Base-by-base conservation (phyloP, 2,888 invertebrate genomes). In the Lamproptera curius region DNA sequence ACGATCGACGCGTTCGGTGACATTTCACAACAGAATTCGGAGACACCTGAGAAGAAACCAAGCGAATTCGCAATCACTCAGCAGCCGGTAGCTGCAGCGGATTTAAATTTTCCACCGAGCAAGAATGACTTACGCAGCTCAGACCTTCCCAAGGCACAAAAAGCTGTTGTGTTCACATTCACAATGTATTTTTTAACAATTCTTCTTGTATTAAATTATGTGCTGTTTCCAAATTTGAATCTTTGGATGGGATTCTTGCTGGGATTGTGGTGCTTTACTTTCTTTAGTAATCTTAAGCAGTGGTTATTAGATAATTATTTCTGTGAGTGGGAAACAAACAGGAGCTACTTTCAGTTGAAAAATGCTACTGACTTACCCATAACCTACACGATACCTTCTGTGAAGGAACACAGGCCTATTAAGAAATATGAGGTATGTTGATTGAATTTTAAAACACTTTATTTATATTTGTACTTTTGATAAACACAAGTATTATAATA, bases 321-420 rank as follows among this genome's bases (percentile, higher is more conserved):
- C 42, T 73, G 73, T 58, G 81, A 84, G 3, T 61, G 59, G 50
- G 83, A 83, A 13, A 65, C 71, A 6, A 61, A 58, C 28, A 71
- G 59, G 28, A 54, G 63, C 20, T 65, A 67, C 16, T 63, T 79
- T 13, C 75, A 73, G 46, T 43, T 78, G 42, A 79, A 76, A 42
- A 62, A 70, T 1, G 74, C 61, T 42, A 70, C 59, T 52, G 50
- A 61, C 4, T 50, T 62, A 41, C 75, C 77, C 0, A 36, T 62
- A 10, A 63, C 83, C 0, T 77, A 91, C 47, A 90, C 91, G 54
- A 89, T 92, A 64, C 91, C 91, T 1, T 89, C 91, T 1, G 89
- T 89, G 11, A 90, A 91, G 58, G 92, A 92, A 62, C 89, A 91
- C 60, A 89, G 75, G 54, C 90, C 90, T 2, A 56, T 91, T 52